Evolutionary conservation across 2,888 invertebrate genomes (phyloP).

Genomic region (Thereva unica): DNA sequence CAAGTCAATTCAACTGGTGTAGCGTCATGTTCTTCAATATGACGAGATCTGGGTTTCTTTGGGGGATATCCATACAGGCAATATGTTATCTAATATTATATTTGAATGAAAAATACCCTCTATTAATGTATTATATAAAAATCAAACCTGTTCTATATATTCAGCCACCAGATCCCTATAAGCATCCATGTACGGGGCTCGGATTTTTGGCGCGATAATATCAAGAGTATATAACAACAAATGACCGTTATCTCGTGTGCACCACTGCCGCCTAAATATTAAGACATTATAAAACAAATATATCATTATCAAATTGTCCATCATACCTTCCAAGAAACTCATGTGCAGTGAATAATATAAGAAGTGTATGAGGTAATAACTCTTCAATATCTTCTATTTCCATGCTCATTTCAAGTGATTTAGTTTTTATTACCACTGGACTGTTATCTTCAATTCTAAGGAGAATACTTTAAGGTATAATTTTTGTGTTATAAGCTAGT

Average conservation of each 20-base stretch:
- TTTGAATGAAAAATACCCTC: neutral
- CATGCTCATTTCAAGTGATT: slow-evolving; percentile 45
- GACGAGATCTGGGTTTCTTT: slow-evolving; percentile 64
- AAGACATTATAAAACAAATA: slow-evolving; percentile 21
- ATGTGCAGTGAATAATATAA: slow-evolving; percentile 80
- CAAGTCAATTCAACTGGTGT: slow-evolving; percentile 71
- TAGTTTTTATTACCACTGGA: slow-evolving; percentile 60
- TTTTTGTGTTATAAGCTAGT: slow-evolving; percentile 36
- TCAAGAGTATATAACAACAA: slow-evolving; percentile 79
- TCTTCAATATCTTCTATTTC: slow-evolving; percentile 61
- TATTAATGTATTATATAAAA: neutral
- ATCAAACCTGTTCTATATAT: slow-evolving; percentile 74
- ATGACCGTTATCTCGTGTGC: slow-evolving; percentile 75
- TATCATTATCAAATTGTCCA: neutral
- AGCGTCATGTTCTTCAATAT: slow-evolving; percentile 67
- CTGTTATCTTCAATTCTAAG: slow-evolving; percentile 70
- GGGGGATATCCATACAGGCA: slow-evolving; percentile 85
- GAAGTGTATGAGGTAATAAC: slow-evolving; percentile 71
- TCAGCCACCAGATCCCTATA: slow-evolving; percentile 72
- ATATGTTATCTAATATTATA: slow-evolving; percentile 61
- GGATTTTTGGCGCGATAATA: slow-evolving; percentile 70
- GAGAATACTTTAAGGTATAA: neutral
- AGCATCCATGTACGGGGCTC: slow-evolving; percentile 67
- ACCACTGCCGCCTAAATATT: slow-evolving; percentile 69
- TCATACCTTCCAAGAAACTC: slow-evolving; percentile 74